Evolutionary conservation across 2,113 vertebrate species (phyloP).

Genomic region (Myotis lucifugus): DNA sequence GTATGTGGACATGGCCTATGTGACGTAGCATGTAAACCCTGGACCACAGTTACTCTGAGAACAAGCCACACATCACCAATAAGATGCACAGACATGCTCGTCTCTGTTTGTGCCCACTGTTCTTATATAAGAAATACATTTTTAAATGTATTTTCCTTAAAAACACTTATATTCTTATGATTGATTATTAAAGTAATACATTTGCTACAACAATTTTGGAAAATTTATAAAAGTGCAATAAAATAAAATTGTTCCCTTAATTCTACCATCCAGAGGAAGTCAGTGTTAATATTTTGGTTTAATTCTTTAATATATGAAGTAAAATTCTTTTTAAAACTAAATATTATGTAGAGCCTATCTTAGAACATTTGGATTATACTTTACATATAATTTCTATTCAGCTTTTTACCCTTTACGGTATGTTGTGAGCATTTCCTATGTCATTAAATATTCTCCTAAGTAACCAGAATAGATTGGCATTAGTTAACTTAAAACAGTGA

Average conservation of each 20-base stretch:
- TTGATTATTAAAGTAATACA: neutral
- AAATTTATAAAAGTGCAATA: neutral
- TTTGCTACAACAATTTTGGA: neutral
- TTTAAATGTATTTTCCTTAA: conserved; percentile 2
- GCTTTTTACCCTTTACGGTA: neutral
- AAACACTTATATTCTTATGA: neutral
- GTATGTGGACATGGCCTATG: rapidly evolving
- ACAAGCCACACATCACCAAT: rapidly evolving
- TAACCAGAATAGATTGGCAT: conserved; percentile 9
- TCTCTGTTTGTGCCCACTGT: neutral
- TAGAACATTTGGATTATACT: neutral
- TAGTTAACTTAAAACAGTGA: conserved; percentile 66
- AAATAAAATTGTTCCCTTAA: conserved; percentile 6
- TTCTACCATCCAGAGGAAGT: neutral
- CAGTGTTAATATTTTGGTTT: neutral
- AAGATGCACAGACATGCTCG: neutral
- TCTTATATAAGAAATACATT: conserved; percentile 7
- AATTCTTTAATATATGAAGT: neutral
- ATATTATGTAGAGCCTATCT: neutral
- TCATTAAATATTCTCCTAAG: conserved; percentile 3
- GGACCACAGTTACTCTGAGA: neutral
- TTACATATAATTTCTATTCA: neutral
- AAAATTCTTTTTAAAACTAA: neutral
- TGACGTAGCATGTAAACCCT: rapidly evolving
- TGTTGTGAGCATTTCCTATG: conserved; percentile 33